These are phyloP conservation scores for Muscidifurax raptorellus DNA, from an alignment of 1,140 invertebrate species.

Conservation along the genomic window DNA sequence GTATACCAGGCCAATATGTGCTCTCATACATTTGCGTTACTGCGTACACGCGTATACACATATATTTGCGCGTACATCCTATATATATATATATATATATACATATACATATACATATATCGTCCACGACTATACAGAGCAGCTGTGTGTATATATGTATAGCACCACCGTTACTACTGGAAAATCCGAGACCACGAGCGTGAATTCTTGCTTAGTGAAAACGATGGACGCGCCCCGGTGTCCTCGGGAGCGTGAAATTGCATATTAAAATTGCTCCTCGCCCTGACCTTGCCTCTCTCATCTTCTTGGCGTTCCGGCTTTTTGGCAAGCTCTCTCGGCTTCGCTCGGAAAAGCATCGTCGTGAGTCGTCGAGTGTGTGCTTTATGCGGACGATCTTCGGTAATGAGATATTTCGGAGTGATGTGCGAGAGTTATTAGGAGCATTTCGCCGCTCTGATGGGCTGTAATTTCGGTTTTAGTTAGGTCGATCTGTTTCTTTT, in stretches of 20 bases:
- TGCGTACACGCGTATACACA: neutral
- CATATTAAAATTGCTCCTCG: slow-evolving; percentile 46
- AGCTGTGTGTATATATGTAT: too few relatives aligned
- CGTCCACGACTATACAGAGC: too few relatives aligned
- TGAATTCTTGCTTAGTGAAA: slow-evolving; percentile 43
- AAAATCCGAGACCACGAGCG: neutral
- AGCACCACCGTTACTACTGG: neutral
- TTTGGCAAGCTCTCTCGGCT: neutral
- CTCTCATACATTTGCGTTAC: neutral
- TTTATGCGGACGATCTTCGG: neutral
- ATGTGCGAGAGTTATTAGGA: neutral
- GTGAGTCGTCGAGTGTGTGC: neutral
- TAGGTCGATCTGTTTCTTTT: neutral
- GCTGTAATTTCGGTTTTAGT: neutral
- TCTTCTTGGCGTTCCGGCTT: slow-evolving; percentile 23
- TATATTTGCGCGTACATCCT: slow-evolving; percentile 11
- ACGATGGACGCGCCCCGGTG: slow-evolving; percentile 31
- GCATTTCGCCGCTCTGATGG: neutral
- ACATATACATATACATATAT: neutral
- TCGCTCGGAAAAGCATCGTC: neutral
- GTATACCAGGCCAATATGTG: slow-evolving; percentile 29
- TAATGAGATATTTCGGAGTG: slow-evolving; percentile 19
- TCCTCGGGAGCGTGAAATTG: slow-evolving; percentile 40
- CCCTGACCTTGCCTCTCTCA: slow-evolving; percentile 37
- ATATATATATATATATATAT: neutral